phyloP scores from a whole-genome alignment of 2,888 invertebrate genomes.

The Eupithecia insigniata region DNA sequence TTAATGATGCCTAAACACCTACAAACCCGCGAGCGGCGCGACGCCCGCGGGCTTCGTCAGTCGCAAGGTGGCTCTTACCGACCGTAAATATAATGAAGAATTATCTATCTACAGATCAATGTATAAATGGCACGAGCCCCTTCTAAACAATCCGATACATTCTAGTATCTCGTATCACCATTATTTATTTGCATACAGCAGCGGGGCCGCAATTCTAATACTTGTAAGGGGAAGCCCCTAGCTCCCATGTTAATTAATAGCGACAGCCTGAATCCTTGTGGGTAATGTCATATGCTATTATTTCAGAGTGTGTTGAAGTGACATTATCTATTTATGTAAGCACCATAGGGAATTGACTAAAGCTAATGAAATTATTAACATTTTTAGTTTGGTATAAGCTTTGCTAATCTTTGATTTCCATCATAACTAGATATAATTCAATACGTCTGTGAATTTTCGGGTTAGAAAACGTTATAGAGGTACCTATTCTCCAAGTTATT shows the following conservation, averaged over 20 bases:
- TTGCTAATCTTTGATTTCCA: not conserved
- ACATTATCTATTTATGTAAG: not conserved
- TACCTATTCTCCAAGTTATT: not conserved
- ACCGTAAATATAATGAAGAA: not conserved
- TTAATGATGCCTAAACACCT: no score
- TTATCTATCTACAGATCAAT: not conserved
- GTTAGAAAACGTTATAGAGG: not conserved
- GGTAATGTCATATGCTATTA: slow-evolving; percentile 2
- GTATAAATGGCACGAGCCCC: not conserved
- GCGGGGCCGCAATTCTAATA: slow-evolving; percentile 19
- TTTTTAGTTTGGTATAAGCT: not conserved
- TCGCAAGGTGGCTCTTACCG: no score
- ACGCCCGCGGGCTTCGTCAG: no score
- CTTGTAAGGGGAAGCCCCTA: slow-evolving; percentile 32
- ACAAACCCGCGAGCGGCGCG: no score
- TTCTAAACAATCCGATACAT: slow-evolving; percentile 17
- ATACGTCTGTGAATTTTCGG: not conserved
- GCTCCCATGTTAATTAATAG: slow-evolving; percentile 40
- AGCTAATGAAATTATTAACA: not conserved
- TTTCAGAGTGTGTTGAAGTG: not conserved
- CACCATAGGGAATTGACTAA: not conserved
- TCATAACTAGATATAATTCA: not conserved
- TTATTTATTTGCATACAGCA: slow-evolving; percentile 26
- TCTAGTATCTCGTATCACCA: not conserved
- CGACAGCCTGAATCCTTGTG: slow-evolving; percentile 34